Base-by-base conservation (phyloP, 2,888 invertebrate species). In the Protophormia terraenovae region DNA sequence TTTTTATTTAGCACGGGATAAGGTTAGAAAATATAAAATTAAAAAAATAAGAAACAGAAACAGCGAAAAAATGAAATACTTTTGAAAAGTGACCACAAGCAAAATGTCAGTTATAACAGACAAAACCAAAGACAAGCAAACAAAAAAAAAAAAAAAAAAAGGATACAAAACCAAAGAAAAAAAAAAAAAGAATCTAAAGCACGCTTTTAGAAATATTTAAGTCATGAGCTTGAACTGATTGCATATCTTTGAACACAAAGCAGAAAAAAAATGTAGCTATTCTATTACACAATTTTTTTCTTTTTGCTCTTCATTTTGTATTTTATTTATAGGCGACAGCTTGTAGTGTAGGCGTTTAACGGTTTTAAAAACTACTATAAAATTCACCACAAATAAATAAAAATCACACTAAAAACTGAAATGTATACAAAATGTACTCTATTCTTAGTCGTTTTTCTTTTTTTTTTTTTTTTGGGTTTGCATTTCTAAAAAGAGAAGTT, bases 181-280 rank as follows among this genome's bases (percentile, higher is more conserved):
- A 41, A 38, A 24, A 60, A 35, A 76, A 84, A n/a, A n/a, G n/a
- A 76, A 58, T 41, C 53, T 71, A 60, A 82, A 82, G 85, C 85
- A 85, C 85, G 82, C 85, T 85, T 85, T 75, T 76, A 71, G 64
- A 85, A 85, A 85, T 85, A 85, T 82, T 85, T 85, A 75, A 85
- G 85, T 85, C 85, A 85, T 85, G 85, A 85, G 85, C 85, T 82
- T 86, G 86, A 85, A 80, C 87, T 87, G 88, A 87, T 87, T 87
- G 86, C 87, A 88, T 86, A 87, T 87, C 87, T 87, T 84, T 82
- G 80, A 66, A 66, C 45, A 69, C 29, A 24, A 76, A n/a, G n/a
- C n/a, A n/a, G n/a, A n/a, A n/a, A n/a, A 83, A 41, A 71, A 72
- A 73, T 55, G 27, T 71, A 24, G 24, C 55, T 64, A 35, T 72